Evolutionary conservation across 2,797 vertebrate genomes (phyloP), one percentile per base, ranked within the genome.

Genomic region (Eutrigla gurnardus): DNA sequence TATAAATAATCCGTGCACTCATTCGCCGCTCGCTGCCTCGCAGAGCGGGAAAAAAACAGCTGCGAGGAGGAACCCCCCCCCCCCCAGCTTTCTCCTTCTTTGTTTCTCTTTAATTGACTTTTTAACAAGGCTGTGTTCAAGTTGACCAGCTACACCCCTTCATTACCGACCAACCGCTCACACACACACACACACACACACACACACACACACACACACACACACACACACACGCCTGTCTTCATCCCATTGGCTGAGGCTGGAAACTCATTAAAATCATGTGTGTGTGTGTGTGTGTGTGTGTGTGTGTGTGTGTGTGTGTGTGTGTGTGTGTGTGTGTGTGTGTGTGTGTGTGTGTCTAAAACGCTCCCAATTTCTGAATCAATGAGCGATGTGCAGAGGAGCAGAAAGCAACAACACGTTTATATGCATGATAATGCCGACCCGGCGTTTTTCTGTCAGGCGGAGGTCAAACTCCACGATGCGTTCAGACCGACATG

Each of bases 21-120:
- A 75, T 86, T 90, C 17, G 47, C 65, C 54, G 37, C 61, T 80
- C 3, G 4, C 63, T 37, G 77, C 79, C 74, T 77, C 65, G 80
- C 68, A 70, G 25, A 82, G 73, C 3, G 15, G 40, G 7, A 14
- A n/a, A n/a, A 70, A 89, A 89, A 87, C 73, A 82, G 82, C 86
- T 87, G 66, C 63, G 1, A 84, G 81, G 82, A 84, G 78, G 87
- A 87, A 83, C 79, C 72, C 59, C 62, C 57, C 65, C 18, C 53
- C 11, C 42, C 13, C 39, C 13, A 60, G 32, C 46, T 18, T 50
- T 63, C 67, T 75, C 47, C 63, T 18, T 82, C 86, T 93, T 92
- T 93, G 91, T 93, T 92, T 92, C 85, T 79, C 83, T 92, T 93
- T 93, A 93, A 94, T 93, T 93, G 89, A 93, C 91, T 93, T 94